Base-by-base conservation (phyloP, 2,888 invertebrate species). In the Dendrolimus pini region DNA sequence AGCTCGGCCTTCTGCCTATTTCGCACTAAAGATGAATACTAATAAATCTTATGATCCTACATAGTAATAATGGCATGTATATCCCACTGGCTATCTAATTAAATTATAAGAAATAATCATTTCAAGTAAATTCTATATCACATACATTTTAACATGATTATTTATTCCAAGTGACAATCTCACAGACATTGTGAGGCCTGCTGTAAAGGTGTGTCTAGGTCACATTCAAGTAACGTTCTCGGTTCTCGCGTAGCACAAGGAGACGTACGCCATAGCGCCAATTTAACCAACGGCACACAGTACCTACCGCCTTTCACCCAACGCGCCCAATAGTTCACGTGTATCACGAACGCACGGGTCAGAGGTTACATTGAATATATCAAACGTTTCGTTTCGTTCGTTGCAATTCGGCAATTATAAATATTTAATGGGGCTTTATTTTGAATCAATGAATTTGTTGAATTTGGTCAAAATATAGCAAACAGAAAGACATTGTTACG, bases 261-360 rank as follows among this genome's bases (percentile, higher is more conserved):
- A 60, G 62, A 62, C 61, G 58, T 55, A 63, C 54, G 62, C 61
- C 63, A 62, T 52, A 62, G 60, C 56, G 64, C 64, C 57, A 62
- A 61, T 59, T 64, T 62, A 60, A 63, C 68, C 68, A 56, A 59
- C 60, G 68, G 30, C 60, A 61, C 60, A 47, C 61, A 53, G 41
- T 12, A 60, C 65, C 69, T 12, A 60, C 65, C 69, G 76, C 85
- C 85, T 85, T 85, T 88, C 85, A 85, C 85, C 78, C 69, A 77
- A 69, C 69, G 67, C 65, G 70, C 67, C 68, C 71, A 77, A 79
- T 77, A 82, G 81, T 81, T 82, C 82, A 80, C 72, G 73, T 76
- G 69, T 71, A 78, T 76, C 83, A 84, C 80, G 80, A 72, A 68
- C 65, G 62, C 42, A 73, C 65, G 63, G 64, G 56, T 80, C 82